Percentiles rank a stretch among this genome's conserved stretches.
Conservation (phyloP, 2,888 invertebrate species). For the Hirudinaria manillensis region DNA sequence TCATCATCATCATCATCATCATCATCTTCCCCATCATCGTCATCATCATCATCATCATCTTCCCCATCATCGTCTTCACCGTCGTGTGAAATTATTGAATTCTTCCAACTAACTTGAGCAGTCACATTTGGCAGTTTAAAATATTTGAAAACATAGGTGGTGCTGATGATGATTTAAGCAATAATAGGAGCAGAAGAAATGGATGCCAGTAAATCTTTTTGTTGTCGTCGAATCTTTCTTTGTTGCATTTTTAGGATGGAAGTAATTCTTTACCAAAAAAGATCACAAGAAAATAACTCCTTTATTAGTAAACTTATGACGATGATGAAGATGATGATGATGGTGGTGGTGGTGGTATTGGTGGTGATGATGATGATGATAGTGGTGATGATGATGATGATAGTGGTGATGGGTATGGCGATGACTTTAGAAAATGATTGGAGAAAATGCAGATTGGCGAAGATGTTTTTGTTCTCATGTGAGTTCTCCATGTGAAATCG, state of each 20-base stretch:
- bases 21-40: constrained; percentile 24
- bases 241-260: too few relatives aligned
- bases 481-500: background rate
- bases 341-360: background rate
- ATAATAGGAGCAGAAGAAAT: constrained; percentile 1
- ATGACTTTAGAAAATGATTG: background rate
- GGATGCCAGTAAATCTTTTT: background rate
- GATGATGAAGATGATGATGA: background rate
- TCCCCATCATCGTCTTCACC: constrained; percentile 20
- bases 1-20: constrained; percentile 29
- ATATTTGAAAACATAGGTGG: background rate
- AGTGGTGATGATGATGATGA: constrained; percentile 9
- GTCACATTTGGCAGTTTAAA: background rate
- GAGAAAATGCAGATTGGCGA: constrained; percentile 6
- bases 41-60: constrained; percentile 26
- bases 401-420: background rate
- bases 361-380: constrained; percentile 3
- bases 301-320: background rate
- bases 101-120: too few relatives aligned
- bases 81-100: background rate
- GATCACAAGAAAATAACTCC: background rate
- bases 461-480: constrained; percentile 6
- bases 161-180: background rate
- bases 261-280: too few relatives aligned
- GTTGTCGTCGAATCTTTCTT: too few relatives aligned